A percentile compares a stretch with the other conserved stretches of the same genome.
phyloP scores from a whole-genome alignment of 2,888 invertebrate genomes.

The Lamellibrachia satsuma region DNA sequence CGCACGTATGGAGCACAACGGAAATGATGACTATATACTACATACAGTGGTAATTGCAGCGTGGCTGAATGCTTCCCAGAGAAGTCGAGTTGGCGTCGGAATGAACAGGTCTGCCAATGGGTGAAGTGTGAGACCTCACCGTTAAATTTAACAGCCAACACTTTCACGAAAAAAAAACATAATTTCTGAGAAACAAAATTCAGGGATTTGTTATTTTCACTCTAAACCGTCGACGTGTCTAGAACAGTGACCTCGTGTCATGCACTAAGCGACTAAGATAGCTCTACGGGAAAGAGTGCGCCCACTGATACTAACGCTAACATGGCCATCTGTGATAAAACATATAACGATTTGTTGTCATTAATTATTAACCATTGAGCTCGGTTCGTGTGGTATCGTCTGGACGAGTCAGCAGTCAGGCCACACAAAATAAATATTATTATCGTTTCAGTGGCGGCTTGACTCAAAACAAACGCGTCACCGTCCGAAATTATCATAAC shows the following conservation, averaged over 20 bases:
- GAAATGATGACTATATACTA: too few relatives aligned
- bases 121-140: too few relatives aligned
- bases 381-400: not conserved
- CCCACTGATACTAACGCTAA: not conserved
- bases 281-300: not conserved
- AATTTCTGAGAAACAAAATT: not conserved
- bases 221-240: not conserved
- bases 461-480: too few relatives aligned
- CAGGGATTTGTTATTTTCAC: not conserved
- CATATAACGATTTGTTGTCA: not conserved
- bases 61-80: too few relatives aligned
- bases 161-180: not conserved
- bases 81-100: too few relatives aligned
- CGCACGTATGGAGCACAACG: too few relatives aligned
- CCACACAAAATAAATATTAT: not conserved
- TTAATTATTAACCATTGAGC: not conserved
- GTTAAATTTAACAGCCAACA: too few relatives aligned
- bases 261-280: too few relatives aligned
- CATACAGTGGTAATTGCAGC: too few relatives aligned
- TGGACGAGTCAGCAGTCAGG: not conserved
- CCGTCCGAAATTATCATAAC: too few relatives aligned
- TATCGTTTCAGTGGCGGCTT: not conserved
- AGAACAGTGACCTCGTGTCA: not conserved
- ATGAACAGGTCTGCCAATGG: too few relatives aligned
- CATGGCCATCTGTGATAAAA: not conserved